phyloP scores from a whole-genome alignment of 2,113 vertebrate genomes.

The Ceyx margarethae region DNA sequence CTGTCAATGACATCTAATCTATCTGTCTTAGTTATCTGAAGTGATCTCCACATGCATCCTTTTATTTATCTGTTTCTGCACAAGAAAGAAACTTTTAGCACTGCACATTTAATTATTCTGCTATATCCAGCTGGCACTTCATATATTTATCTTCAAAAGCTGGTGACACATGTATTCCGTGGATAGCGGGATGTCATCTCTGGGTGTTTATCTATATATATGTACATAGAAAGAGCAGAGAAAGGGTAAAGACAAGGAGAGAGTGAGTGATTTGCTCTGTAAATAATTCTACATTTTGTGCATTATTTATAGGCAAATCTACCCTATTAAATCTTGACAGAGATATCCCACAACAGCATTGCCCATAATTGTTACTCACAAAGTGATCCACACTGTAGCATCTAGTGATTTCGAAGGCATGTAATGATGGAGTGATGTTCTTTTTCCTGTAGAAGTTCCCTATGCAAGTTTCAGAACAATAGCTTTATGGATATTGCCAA shows the following conservation, averaged over 20 bases:
- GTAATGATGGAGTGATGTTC: background rate
- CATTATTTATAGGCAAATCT: background rate
- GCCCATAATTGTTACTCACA: background rate
- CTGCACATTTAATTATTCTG: slow-evolving; percentile 25
- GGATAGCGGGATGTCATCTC: background rate
- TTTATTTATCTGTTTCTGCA: background rate
- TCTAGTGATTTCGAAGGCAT: background rate
- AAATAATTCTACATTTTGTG: background rate
- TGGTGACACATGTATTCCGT: background rate
- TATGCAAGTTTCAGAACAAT: background rate
- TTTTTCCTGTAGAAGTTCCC: background rate
- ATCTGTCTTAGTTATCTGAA: background rate
- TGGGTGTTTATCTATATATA: background rate
- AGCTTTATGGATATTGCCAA: background rate
- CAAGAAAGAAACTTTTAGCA: background rate
- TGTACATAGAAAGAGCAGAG: background rate
- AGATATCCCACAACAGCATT: background rate
- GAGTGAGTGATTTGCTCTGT: background rate
- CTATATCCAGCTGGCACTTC: background rate
- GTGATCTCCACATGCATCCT: background rate
- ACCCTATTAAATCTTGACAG: background rate
- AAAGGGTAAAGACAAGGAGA: background rate
- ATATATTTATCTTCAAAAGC: slow-evolving; percentile 8
- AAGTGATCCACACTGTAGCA: background rate
- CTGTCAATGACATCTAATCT: background rate